Base-by-base conservation (phyloP, 2,888 invertebrate species). In the Apamea monoglypha region DNA sequence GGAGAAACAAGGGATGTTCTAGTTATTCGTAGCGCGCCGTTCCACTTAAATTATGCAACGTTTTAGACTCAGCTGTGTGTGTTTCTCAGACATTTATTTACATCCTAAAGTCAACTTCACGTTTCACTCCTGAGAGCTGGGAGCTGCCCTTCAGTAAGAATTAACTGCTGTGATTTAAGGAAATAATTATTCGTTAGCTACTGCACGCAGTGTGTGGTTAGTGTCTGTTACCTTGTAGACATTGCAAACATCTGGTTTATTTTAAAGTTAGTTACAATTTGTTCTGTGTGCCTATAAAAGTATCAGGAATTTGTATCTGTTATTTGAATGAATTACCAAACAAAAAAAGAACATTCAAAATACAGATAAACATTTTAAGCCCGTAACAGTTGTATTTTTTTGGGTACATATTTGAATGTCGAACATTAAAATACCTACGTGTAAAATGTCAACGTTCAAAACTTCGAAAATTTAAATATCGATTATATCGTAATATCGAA, bases 21-120 rank as follows among this genome's bases (percentile, higher is more conserved):
- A 86, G 83, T 78, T 87, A 86, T 86, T 86, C 81, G 78, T 64
- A 75, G 87, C 88, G 86, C 74, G 67, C 78, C 68, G 74, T 74
- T 74, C 82, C 72, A 82, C 77, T 80, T 89, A 78, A 89, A 89
- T 87, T 89, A 88, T 87, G 88, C 88, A 87, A 76, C 74, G 85
- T 72, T 85, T 77, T 80, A 86, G 78, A 81, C 80, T 71, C 64
- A 73, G 47, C 67, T 68, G 85, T 76, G 76, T 32, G 63, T 36
- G 80, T 66, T 66, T 76, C 78, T 59, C 75, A 67, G 72, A 75
- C 74, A 72, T 81, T 76, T 85, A 85, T 87, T 87, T 85, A 85
- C 87, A 85, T 80, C 80, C 78, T 76, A 75, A 87, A 87, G 85
- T 80, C 81, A 66, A 75, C 73, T 84, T 74, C 66, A 29, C 36